These are phyloP conservation scores for Gymnodraco acuticeps DNA, from an alignment of 2,797 vertebrate species.

Conservation along the genomic window DNA sequence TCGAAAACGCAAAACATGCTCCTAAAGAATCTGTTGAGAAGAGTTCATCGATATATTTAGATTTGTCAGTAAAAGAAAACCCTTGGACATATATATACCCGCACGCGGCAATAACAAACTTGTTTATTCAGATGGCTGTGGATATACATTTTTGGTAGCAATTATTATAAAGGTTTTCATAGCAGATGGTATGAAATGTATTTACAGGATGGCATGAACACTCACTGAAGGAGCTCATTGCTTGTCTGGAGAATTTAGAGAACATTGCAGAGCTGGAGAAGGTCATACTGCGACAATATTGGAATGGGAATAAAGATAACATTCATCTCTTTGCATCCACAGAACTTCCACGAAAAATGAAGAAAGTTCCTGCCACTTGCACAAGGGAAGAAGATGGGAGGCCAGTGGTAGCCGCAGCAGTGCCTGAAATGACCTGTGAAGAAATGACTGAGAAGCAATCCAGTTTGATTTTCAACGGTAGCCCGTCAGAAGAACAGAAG, in stretches of 20 bases:
- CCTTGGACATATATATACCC: constrained; percentile 3
- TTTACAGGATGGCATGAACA: not conserved
- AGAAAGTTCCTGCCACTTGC: constrained; percentile 2
- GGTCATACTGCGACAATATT: constrained; percentile 39
- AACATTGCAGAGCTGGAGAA: constrained; percentile 19
- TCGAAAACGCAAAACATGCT: not conserved
- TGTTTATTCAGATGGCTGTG: constrained; percentile 16
- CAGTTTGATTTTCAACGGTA: not conserved
- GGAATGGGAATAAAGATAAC: constrained; percentile 37
- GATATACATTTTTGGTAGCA: not conserved
- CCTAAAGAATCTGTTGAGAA: not conserved
- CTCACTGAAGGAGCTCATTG: constrained; percentile 38
- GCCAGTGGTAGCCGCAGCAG: constrained; percentile 8
- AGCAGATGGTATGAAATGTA: constrained; percentile 9
- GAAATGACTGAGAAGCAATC: constrained; percentile 9
- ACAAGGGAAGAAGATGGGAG: constrained; percentile 27
- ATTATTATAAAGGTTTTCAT: not conserved
- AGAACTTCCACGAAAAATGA: constrained; percentile 42
- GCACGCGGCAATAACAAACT: not conserved
- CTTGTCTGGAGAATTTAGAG: constrained; percentile 22
- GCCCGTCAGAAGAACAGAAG: not conserved
- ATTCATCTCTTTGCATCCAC: constrained; percentile 48
- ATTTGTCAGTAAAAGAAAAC: constrained; percentile 17
- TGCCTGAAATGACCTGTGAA: not conserved
- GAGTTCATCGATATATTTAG: not conserved